These are phyloP conservation scores for Tuta absoluta DNA, from an alignment of 2,888 invertebrate genomes.

Conservation along the genomic window DNA sequence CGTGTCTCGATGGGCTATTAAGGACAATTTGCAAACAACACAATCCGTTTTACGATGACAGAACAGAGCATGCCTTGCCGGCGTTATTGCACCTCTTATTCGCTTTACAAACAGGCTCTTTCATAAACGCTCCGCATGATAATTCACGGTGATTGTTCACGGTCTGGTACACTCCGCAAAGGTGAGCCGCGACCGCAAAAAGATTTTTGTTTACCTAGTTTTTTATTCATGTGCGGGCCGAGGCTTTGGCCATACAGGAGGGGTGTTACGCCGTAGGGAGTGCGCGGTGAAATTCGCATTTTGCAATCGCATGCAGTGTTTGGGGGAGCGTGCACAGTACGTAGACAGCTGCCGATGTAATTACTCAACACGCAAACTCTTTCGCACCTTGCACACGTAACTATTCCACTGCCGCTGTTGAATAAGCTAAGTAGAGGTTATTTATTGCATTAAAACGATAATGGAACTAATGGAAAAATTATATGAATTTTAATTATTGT, in stretches of 20 bases:
- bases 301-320: constrained; percentile 64
- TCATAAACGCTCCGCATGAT: constrained; percentile 74
- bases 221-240: constrained; percentile 68
- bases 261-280: constrained; percentile 59
- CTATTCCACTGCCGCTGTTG: constrained; percentile 44
- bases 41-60: constrained; percentile 62
- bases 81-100: constrained; percentile 64
- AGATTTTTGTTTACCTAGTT: constrained; percentile 72
- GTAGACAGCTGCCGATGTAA: constrained; percentile 74
- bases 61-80: constrained; percentile 49
- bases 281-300: constrained; percentile 59
- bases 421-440: constrained; percentile 44
- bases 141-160: constrained; percentile 77
- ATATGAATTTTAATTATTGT: constrained; percentile 23
- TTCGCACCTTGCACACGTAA: constrained; percentile 73
- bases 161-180: constrained; percentile 75
- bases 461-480: constrained; percentile 28
- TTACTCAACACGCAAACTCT: constrained; percentile 73
- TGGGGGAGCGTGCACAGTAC: constrained; percentile 55
- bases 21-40: constrained; percentile 63
- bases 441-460: constrained; percentile 35
- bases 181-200: constrained; percentile 77
- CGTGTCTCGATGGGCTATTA: constrained; percentile 49
- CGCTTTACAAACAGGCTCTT: constrained; percentile 71
- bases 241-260: constrained; percentile 61